A percentile compares a stretch with the other conserved stretches of the same genome.
Evolutionary conservation across 2,113 vertebrate species (phyloP).

Genomic region (Neomonachus schauinslandi): DNA sequence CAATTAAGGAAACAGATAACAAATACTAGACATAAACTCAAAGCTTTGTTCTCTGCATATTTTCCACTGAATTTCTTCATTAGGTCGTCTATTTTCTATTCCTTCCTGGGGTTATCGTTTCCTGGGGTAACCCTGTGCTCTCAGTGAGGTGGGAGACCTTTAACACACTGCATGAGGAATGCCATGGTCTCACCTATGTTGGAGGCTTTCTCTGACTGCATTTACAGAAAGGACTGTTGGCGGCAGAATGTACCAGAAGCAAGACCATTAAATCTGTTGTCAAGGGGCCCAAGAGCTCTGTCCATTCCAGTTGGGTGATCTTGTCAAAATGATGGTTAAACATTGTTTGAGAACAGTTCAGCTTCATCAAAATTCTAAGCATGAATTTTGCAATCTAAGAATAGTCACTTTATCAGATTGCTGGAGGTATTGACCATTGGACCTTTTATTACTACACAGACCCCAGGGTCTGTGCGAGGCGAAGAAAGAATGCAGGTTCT

Average conservation of each 20-base stretch:
- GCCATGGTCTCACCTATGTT: neutral
- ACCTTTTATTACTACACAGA: neutral
- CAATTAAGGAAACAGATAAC: neutral
- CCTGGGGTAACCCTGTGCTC: rapidly evolving
- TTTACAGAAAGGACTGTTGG: neutral
- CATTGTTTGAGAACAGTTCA: neutral
- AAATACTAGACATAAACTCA: neutral
- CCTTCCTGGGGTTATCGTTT: neutral
- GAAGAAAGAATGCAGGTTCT: neutral
- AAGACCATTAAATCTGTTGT: neutral
- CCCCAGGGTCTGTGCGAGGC: neutral
- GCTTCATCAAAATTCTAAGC: neutral
- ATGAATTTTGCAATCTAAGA: neutral
- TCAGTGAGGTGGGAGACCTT: neutral
- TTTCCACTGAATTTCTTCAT: neutral
- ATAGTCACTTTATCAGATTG: neutral
- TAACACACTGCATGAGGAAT: neutral
- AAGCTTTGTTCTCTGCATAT: neutral
- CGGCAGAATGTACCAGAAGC: neutral
- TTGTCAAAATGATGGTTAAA: neutral
- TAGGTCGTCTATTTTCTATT: neutral
- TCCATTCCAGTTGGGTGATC: neutral
- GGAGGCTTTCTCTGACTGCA: neutral
- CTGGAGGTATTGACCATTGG: no score
- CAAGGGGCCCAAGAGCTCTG: neutral